phyloP scores from a whole-genome alignment of 1,140 invertebrate species.

The Plodia interpunctella region DNA sequence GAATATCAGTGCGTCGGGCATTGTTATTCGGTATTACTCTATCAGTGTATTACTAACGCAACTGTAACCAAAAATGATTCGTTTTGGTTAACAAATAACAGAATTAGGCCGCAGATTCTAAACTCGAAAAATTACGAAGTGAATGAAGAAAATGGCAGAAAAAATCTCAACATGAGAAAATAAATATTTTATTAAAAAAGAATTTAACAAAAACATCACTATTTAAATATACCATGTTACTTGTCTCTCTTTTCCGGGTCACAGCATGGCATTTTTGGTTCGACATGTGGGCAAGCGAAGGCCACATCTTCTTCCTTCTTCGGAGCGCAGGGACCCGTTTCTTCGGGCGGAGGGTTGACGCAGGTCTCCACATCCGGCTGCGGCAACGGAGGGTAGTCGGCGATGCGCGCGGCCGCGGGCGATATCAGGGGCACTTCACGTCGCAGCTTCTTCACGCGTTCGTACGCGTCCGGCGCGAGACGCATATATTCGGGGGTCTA shows the following conservation, averaged over 20 bases:
- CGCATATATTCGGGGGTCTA: constrained; percentile 62
- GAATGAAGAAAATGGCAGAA: no score
- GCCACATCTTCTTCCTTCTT: constrained; percentile 52
- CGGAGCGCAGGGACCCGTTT: constrained; percentile 31
- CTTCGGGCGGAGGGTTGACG: constrained; percentile 28
- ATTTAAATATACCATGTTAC: background rate
- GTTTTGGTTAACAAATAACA: no score
- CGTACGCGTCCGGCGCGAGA: constrained; percentile 45
- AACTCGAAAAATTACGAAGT: no score
- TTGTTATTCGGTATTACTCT: no score
- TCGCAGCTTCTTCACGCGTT: constrained; percentile 47
- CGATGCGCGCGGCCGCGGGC: constrained; percentile 43
- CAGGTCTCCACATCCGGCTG: constrained; percentile 34
- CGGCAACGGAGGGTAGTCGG: constrained; percentile 30
- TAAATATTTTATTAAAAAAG: no score
- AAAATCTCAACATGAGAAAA: no score
- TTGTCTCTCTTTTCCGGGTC: constrained; percentile 30
- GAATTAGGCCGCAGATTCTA: no score
- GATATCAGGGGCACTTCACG: constrained; percentile 53
- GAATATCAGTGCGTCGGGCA: no score
- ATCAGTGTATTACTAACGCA: no score
- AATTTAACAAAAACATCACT: background rate
- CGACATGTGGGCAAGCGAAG: constrained; percentile 52
- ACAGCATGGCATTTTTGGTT: constrained; percentile 45
- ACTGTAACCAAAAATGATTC: no score